Evolutionary conservation across 1,140 invertebrate species (phyloP).

Genomic region (Macrocentrus cingulum): DNA sequence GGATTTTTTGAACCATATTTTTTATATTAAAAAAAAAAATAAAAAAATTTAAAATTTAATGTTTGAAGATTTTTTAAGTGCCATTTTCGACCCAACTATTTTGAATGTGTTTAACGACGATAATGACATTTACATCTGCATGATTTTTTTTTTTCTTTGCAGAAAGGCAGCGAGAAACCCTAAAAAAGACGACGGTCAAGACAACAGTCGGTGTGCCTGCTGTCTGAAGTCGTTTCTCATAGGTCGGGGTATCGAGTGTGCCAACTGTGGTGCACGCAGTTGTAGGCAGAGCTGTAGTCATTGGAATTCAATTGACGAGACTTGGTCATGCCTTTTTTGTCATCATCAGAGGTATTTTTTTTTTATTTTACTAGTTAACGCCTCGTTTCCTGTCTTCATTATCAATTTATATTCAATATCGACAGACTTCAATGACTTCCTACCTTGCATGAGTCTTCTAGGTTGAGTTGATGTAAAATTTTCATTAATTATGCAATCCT

Average conservation of each 20-base stretch:
- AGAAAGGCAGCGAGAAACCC: constrained; percentile 38
- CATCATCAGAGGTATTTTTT: constrained; percentile 46
- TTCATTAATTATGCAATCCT: no score
- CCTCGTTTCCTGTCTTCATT: not conserved
- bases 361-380: not conserved
- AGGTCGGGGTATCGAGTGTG: constrained; percentile 41
- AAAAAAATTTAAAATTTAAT: no score
- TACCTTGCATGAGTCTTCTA: no score
- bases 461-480: no score
- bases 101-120: not conserved
- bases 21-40: no score
- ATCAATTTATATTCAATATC: not conserved
- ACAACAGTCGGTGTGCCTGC: constrained; percentile 49
- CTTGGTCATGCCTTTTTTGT: constrained; percentile 50
- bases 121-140: constrained; percentile 10
- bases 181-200: constrained; percentile 28
- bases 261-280: constrained; percentile 43
- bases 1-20: no score
- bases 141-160: constrained; percentile 22
- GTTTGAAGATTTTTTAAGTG: no score
- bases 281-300: constrained; percentile 47
- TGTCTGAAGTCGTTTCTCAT: constrained; percentile 49
- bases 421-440: no score
- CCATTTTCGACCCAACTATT: no score
- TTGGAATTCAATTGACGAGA: constrained; percentile 39